Percentiles rank a stretch among this genome's conserved stretches.
Evolutionary conservation across 2,888 invertebrate species (phyloP).

Genomic region (Sepioteuthis lessoniana): DNA sequence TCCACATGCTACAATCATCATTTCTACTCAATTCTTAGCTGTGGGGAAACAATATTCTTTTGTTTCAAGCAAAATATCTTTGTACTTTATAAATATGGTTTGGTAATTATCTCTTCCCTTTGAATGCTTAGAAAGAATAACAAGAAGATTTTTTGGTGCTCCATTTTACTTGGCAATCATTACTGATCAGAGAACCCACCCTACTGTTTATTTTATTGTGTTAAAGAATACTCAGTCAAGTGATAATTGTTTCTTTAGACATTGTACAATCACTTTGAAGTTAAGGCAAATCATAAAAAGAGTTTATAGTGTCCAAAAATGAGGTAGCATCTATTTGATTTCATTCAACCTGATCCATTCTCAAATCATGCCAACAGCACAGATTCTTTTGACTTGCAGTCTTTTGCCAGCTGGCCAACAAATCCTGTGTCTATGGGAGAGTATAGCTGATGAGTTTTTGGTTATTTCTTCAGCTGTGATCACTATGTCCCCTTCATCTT

Average conservation of each 20-base stretch:
- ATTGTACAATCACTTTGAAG: not conserved
- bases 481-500: too few relatives aligned
- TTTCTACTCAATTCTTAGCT: not conserved
- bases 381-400: too few relatives aligned
- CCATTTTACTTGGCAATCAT: not conserved
- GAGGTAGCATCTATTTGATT: not conserved
- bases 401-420: too few relatives aligned
- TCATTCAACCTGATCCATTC: not conserved
- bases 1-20: not conserved
- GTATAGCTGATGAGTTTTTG: too few relatives aligned
- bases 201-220: not conserved
- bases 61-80: not conserved
- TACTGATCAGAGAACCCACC: not conserved
- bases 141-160: not conserved
- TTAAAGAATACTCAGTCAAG: not conserved
- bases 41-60: not conserved
- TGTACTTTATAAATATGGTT: constrained; percentile 20
- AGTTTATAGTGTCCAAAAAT: not conserved
- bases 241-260: constrained; percentile 21
- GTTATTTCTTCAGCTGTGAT: too few relatives aligned
- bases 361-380: too few relatives aligned
- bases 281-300: not conserved
- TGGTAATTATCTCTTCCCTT: not conserved
- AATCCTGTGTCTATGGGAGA: too few relatives aligned
- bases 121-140: constrained; percentile 6